Base-by-base conservation (phyloP, 2,888 invertebrate species). In the Rhagium mordax region DNA sequence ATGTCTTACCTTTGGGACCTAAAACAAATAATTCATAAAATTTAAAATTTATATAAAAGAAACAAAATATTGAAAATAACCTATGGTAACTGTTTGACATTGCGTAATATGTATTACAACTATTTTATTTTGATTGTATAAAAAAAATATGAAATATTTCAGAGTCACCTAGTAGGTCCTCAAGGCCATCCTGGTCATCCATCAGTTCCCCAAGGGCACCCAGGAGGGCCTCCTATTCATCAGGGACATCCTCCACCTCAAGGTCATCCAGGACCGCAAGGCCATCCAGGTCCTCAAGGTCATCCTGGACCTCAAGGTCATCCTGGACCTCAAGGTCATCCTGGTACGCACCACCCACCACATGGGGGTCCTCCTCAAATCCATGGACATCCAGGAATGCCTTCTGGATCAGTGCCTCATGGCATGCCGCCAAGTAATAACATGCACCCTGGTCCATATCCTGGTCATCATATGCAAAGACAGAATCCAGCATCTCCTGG, bases 301-400 rank as follows among this genome's bases (percentile, higher is more conserved):
- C 85, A 88, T 2, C 79, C 88, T 5, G 71, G 60, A 68, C 67
- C 62, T 1, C 78, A 76, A 62, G 41, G 72, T 33, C 71, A 71
- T 8, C 75, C 72, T 49, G 77, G 77, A 15, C 70, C 65, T 49
- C 74, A 71, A 69, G 74, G 74, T 8, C 71, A 67, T 16, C 69
- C 70, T 0, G 47, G 61, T 24, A 61, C 65, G 51, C 81, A 80
- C 13, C 67, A 67, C 33, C 66, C 74, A 7, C 75, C 68, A 65
- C 66, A 69, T 0, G 89, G 89, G 4, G 89, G 87, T 24, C 85
- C 88, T 2, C 79, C 88, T 5, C 72, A 65, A 68, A 67, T 66
- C 3, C 78, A 76, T 66, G 41, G 72, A 41, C 71, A 71, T 8
- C 75, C 72, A 55, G 77, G 77, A 15, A 71, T 65, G 13, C 81